phyloP scores from a whole-genome alignment of 2,888 invertebrate genomes.

The Hydriomena furcata region DNA sequence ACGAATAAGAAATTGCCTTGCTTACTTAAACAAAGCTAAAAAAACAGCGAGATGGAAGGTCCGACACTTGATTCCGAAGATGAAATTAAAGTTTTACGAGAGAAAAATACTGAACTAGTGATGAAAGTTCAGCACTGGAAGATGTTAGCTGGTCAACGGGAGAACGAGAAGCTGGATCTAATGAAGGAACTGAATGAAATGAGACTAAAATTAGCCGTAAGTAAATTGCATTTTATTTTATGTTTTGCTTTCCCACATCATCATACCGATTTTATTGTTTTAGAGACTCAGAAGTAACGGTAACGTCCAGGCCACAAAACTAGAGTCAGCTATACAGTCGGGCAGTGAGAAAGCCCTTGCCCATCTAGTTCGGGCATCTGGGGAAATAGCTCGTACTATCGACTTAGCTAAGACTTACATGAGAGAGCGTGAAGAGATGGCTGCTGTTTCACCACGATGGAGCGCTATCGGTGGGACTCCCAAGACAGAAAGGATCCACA shows the following conservation, averaged over 20 bases:
- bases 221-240: conserved; percentile 28
- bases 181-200: conserved; percentile 73
- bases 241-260: too few species aligned
- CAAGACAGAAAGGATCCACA: conserved; percentile 57
- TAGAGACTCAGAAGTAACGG: conserved; percentile 66
- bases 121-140: conserved; percentile 71
- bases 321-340: conserved; percentile 61
- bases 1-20: neutral
- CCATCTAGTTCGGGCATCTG: conserved; percentile 65
- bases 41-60: conserved; percentile 31
- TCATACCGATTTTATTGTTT: conserved; percentile 12
- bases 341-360: conserved; percentile 61
- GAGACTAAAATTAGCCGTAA: conserved; percentile 69
- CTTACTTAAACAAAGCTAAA: neutral
- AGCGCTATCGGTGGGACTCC: conserved; percentile 59
- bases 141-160: conserved; percentile 63
- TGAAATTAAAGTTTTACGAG: conserved; percentile 59
- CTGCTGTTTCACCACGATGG: conserved; percentile 57
- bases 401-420: conserved; percentile 60
- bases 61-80: conserved; percentile 51
- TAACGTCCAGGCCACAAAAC: conserved; percentile 49
- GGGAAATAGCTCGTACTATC: conserved; percentile 57
- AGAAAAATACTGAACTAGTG: conserved; percentile 69
- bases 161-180: conserved; percentile 67
- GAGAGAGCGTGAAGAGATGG: conserved; percentile 54